Evolutionary conservation across 2,888 invertebrate species (phyloP), one percentile per base, ranked within the genome.

Genomic region (Clitarchus hookeri): DNA sequence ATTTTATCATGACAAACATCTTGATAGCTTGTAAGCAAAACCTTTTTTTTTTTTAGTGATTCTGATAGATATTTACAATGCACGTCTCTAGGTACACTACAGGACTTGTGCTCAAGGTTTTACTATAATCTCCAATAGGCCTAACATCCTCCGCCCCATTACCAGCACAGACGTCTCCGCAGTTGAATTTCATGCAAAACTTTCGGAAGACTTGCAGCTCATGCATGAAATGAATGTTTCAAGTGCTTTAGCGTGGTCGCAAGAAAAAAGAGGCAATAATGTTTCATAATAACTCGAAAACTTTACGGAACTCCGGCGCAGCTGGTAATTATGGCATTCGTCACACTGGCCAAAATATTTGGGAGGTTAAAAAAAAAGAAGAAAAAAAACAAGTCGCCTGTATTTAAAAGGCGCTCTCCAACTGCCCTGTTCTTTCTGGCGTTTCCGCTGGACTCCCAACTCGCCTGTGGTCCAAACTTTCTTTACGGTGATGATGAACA

Each of bases 151-250:
- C 36, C 36, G 36, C 36, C 4, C 4, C 36, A 36, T 36, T 36
- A 3, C 36, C 36, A 36, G 36, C 36, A 1, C 36, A 36, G 36
- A 36, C 36, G 36, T 36, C 53, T 53, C 53, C 12, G 53, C 53
- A 53, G 65, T 6, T 19, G 65, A 65, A 65, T 65, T 65, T 65
- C 65, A 65, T 65, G 65, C 65, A 23, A 65, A 65, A n/a, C 11
- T 65, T 65, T 23, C n/a, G 19, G 8, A 65, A 23, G 65, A 65
- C 65, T 23, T 23, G 11, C 48, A 16, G 11, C 48, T 65, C 65
- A 65, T 65, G 65, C 65, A 65, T 65, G 65, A 65, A 65, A 65
- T 23, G 65, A 65, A 23, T n/a, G 65, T 65, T 65, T 65, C 65
- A n/a, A 65, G n/a, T n/a, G 19, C 65, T 1, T 16, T 23, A 65